Evolutionary conservation across 2,888 invertebrate genomes (phyloP), one percentile per base, ranked within the genome.

Genomic region (Drosophila recens): DNA sequence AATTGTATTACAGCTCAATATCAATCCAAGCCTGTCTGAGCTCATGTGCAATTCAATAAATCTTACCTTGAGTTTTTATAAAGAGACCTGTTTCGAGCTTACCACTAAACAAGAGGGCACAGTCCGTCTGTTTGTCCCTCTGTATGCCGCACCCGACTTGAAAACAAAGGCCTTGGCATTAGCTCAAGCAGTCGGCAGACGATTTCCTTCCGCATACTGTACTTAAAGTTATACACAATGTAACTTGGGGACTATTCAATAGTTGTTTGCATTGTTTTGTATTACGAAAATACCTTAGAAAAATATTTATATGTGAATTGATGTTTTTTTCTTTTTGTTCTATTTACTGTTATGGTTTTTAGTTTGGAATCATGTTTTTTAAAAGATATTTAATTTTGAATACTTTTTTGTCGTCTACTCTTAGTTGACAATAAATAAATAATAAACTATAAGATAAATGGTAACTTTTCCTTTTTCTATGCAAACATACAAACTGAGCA

Each of bases 161-260:
- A 9, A 51, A 59, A 56, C 67, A 58, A 63, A 27, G 68, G 11
- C 63, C 68, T 68, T 68, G 73, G 67, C 51, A 46, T 34, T 45
- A 27, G 49, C 62, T 65, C 59, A 71, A 38, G 15, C 17, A 52
- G 13, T 34, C 20, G 42, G 4, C 43, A 43, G 75, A 45, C 66
- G 30, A 62, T 43, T 58, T 75, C 75, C 67, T 75, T 75, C 63
- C 72, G 75, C 23, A 34, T 63, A 59, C 15, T 30, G 57, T 57
- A 49, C 42, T 54, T 42, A 30, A 46, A 34, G 42, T 15, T 20
- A 17, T 27, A 9, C 15, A 17, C 10, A 30, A 30, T 48, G 38
- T 34, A 51, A 49, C 33, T 65, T 42, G n/a, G 42, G 20, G 20
- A 13, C 42, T 38, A 54, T 49, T 56, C 10, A 46, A 33, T 34